Evolutionary conservation across 2,797 vertebrate species (phyloP).

Genomic region (Oryzias sinensis): DNA sequence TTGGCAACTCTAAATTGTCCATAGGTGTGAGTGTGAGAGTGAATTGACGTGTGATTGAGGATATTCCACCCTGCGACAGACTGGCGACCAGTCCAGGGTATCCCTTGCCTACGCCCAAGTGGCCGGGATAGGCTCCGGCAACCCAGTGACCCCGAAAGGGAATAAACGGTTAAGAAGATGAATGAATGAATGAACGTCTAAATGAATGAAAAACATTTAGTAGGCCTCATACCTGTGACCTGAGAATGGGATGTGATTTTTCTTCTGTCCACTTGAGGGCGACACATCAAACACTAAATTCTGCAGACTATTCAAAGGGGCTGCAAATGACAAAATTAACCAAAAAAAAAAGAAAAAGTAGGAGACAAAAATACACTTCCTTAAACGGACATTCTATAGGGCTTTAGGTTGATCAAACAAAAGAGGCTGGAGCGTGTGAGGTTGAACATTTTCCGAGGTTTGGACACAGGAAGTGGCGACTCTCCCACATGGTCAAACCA

Average conservation of each 20-base stretch:
- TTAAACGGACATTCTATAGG: constrained; percentile 24
- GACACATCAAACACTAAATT: constrained; percentile 29
- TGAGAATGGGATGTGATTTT: constrained; percentile 16
- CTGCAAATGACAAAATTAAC: constrained; percentile 8
- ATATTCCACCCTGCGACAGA: too few species aligned
- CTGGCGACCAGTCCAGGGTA: too few species aligned
- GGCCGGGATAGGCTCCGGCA: too few species aligned
- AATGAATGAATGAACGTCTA: too few species aligned
- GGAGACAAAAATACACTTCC: neutral
- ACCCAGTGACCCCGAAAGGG: too few species aligned
- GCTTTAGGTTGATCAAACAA: constrained; percentile 45
- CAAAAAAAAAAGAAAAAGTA: neutral
- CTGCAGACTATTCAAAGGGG: constrained; percentile 11
- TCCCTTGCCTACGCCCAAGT: too few species aligned
- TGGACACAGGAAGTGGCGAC: constrained; percentile 56
- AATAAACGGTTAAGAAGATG: too few species aligned
- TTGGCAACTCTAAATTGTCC: too few species aligned
- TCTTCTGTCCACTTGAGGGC: constrained; percentile 54
- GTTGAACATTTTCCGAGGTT: constrained; percentile 31
- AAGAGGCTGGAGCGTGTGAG: constrained; percentile 30
- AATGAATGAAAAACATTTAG: neutral
- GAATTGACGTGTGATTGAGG: too few species aligned
- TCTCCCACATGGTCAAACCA: constrained; percentile 60
- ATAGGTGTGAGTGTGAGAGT: too few species aligned
- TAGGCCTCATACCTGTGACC: constrained; percentile 9